Evolutionary conservation across 2,888 invertebrate species (phyloP).

Genomic region (Monopis laevigella): DNA sequence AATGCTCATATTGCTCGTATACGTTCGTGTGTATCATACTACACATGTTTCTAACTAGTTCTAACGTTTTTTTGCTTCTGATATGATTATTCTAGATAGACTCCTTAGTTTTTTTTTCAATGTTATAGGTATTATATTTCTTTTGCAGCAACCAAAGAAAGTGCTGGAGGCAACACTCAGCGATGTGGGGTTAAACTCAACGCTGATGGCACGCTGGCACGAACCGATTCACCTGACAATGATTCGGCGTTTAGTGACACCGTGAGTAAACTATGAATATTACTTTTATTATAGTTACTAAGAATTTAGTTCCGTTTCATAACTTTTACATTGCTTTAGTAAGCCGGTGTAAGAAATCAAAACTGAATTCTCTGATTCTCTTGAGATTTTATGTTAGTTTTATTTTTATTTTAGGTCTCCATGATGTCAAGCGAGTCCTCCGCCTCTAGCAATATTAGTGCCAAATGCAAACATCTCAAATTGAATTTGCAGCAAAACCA

Average conservation of each 20-base stretch:
- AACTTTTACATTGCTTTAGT: background rate
- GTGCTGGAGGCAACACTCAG: conserved; percentile 29
- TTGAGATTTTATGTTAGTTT: no score
- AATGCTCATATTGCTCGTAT: no score
- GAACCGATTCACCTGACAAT: conserved; percentile 95
- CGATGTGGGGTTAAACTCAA: conserved; percentile 23
- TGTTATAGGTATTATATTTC: conserved; percentile 24
- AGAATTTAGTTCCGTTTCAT: background rate
- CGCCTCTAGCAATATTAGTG: conserved; percentile 86
- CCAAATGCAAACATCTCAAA: conserved; percentile 56
- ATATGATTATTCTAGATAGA: no score
- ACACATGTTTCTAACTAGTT: no score
- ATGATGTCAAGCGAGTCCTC: conserved; percentile 94
- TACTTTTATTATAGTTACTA: background rate
- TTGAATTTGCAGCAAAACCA: conserved; percentile 28
- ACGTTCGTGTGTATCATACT: no score
- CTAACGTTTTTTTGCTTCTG: no score
- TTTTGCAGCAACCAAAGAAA: conserved; percentile 34
- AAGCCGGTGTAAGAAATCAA: no score
- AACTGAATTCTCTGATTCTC: no score
- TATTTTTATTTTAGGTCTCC: conserved; percentile 68
- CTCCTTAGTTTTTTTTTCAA: conserved; percentile 15
- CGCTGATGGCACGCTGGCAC: conserved; percentile 45
- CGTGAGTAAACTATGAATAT: conserved; percentile 65
- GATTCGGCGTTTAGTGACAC: conserved; percentile 99